Conservation (phyloP, 2,113 vertebrate species). For the Pteruthius melanotis region DNA sequence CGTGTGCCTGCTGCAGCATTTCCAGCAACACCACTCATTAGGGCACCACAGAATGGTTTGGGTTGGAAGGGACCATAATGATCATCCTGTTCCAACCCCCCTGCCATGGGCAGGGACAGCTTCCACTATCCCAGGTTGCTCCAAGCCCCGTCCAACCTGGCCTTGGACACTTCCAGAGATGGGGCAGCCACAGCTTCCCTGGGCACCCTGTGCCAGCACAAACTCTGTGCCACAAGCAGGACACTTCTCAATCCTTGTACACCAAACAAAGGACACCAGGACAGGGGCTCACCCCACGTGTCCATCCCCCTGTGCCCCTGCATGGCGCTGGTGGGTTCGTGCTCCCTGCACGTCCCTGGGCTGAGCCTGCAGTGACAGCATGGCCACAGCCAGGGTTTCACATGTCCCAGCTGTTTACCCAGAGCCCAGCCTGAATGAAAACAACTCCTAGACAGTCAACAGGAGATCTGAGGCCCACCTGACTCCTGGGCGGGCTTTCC, state of each 20-base stretch:
- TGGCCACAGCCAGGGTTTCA: not conserved
- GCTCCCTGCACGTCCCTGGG: not conserved
- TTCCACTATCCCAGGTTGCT: rapidly evolving
- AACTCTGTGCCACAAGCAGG: not conserved
- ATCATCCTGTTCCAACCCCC: not conserved
- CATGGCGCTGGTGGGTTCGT: rapidly evolving
- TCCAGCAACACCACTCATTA: not conserved
- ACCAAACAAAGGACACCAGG: not conserved
- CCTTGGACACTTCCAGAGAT: not conserved
- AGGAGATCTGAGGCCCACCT: not conserved
- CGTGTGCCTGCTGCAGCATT: not conserved
- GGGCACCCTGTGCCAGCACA: not conserved
- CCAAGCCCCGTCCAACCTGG: rapidly evolving
- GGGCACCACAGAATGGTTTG: not conserved
- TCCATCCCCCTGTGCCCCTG: not conserved
- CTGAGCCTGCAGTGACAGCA: rapidly evolving
- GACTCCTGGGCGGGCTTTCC: not conserved
- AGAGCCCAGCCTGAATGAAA: not conserved
- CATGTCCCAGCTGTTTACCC: conserved; percentile 32
- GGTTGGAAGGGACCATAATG: not conserved
- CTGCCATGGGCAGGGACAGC: not conserved
- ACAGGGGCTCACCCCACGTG: rapidly evolving
- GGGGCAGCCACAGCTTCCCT: not conserved
- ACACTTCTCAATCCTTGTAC: not conserved
- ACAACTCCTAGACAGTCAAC: conserved; percentile 43